Conservation (phyloP, 1,140 invertebrate species). For the Leptoteleia sp. region DNA sequence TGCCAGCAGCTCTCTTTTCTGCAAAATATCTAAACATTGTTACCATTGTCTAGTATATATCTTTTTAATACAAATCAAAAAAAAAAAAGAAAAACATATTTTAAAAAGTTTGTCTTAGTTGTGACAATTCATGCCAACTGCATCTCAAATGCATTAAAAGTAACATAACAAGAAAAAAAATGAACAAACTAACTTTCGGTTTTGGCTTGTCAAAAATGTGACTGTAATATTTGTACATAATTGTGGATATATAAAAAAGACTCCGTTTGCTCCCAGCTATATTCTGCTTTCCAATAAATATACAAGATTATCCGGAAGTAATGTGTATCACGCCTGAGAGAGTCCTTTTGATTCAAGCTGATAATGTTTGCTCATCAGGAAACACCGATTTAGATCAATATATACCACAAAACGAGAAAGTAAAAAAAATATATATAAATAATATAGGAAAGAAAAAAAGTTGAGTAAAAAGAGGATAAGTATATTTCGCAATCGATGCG, state of each 20-base stretch:
- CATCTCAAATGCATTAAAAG: conserved; percentile 8
- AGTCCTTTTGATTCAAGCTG: conserved; percentile 54
- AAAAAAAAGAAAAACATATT: not conserved
- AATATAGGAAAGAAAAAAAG: conserved; percentile 8
- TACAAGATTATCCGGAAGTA: conserved; percentile 42
- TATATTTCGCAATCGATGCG: conserved; percentile 7
- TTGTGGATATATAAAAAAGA: conserved; percentile 39
- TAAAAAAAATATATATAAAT: not conserved
- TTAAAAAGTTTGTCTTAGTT: too few relatives aligned
- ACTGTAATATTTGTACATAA: conserved; percentile 48
- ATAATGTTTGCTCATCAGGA: conserved; percentile 56
- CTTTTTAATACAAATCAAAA: conserved; percentile 1
- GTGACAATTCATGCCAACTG: conserved; percentile 21
- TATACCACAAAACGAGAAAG: conserved; percentile 21
- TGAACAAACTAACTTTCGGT: not conserved
- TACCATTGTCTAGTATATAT: not conserved
- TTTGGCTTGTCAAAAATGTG: conserved; percentile 34
- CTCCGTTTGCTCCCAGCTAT: conserved; percentile 33
- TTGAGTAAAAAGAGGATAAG: not conserved
- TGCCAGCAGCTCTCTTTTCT: not conserved
- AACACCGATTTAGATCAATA: conserved; percentile 44
- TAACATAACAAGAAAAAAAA: conserved; percentile 7
- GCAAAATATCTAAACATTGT: conserved; percentile 12
- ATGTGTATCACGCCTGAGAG: conserved; percentile 43
- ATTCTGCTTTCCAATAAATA: conserved; percentile 56